A percentile compares a stretch with the other conserved stretches of the same genome.
Conservation (phyloP, 1,140 invertebrate species). For the Coelopa frigida region DNA sequence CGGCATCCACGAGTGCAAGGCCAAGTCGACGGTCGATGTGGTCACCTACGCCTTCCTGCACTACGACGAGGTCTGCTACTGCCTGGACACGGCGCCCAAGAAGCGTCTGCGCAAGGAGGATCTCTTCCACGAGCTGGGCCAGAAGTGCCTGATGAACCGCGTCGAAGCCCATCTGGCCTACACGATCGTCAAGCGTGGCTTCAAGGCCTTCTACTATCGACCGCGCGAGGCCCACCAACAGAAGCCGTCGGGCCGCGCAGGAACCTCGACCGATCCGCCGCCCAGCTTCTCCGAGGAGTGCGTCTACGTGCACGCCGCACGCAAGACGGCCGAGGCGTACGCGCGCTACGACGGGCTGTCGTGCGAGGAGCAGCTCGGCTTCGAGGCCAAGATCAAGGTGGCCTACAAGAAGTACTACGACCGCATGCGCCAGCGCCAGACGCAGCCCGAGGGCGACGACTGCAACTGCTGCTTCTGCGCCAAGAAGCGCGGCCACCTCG, state of each 20-base stretch:
- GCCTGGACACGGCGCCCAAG: constrained; percentile 34
- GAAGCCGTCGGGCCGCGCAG: constrained; percentile 23
- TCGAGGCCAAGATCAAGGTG: constrained; percentile 38
- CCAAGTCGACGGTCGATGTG: constrained; percentile 36
- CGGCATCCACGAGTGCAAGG: constrained; percentile 40
- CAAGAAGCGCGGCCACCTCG: constrained; percentile 36
- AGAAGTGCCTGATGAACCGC: constrained; percentile 40
- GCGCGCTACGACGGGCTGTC: constrained; percentile 36
- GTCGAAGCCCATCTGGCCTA: constrained; percentile 39
- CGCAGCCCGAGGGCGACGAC: constrained; percentile 33
- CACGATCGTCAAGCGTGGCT: constrained; percentile 35
- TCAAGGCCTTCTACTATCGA: constrained; percentile 40
- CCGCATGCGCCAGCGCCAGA: constrained; percentile 35
- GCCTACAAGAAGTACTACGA: constrained; percentile 39
- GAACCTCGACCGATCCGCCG: constrained; percentile 29
- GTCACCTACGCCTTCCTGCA: constrained; percentile 37
- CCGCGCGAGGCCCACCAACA: constrained; percentile 7
- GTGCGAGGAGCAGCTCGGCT: constrained; percentile 30
- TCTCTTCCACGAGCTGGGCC: constrained; percentile 37
- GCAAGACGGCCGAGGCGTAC: constrained; percentile 33
- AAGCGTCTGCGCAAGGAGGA: constrained; percentile 37
- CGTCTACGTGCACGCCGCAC: constrained; percentile 37
- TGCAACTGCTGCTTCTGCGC: constrained; percentile 41
- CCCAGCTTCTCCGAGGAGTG: constrained; percentile 38
- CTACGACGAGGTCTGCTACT: constrained; percentile 40